Percentiles rank a stretch among this genome's conserved stretches.
phyloP scores from a whole-genome alignment of 2,888 invertebrate species.

The Iphiclides podalirius region DNA sequence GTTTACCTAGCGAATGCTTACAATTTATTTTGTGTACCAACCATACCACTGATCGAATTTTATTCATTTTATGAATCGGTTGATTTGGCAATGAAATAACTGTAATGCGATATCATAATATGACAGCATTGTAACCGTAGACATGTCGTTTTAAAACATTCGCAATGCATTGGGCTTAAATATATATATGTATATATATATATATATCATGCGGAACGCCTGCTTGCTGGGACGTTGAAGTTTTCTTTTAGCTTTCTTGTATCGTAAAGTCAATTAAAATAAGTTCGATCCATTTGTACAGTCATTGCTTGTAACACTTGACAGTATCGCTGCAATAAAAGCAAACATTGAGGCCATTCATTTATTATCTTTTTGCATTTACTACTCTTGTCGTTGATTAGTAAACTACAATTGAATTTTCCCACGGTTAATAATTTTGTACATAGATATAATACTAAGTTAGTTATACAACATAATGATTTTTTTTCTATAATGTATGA shows the following conservation, averaged over 20 bases:
- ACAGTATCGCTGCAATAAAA: constrained; percentile 8
- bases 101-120: too few species aligned
- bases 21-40: too few species aligned
- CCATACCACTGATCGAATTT: too few species aligned
- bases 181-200: too few species aligned
- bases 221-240: constrained; percentile 65
- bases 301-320: constrained; percentile 25
- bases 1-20: too few species aligned
- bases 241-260: constrained; percentile 54
- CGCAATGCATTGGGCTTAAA: constrained; percentile 61
- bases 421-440: constrained; percentile 1
- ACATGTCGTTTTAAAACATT: too few species aligned
- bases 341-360: background rate
- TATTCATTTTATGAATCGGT: too few species aligned
- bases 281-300: constrained; percentile 36
- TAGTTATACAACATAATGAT: too few species aligned
- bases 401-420: constrained; percentile 7
- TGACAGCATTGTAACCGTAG: too few species aligned
- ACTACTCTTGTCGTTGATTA: background rate
- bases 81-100: too few species aligned
- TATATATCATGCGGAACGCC: constrained; percentile 63
- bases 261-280: constrained; percentile 36
- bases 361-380: constrained; percentile 14
- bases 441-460: too few species aligned
- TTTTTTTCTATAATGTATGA: too few species aligned